phyloP scores from a whole-genome alignment of 2,888 invertebrate genomes.

The Anagyrus pseudococci region DNA sequence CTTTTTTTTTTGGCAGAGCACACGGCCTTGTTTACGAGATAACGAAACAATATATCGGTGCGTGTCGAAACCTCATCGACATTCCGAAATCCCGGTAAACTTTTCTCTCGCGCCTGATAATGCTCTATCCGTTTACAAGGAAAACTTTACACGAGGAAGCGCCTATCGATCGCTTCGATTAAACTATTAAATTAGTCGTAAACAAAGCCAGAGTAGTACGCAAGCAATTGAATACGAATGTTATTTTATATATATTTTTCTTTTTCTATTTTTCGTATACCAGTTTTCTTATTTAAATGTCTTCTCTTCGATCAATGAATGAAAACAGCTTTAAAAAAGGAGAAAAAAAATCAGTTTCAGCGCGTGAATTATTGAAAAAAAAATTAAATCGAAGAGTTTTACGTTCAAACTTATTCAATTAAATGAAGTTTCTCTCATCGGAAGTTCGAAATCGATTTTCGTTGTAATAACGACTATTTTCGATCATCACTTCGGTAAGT shows the following conservation, averaged over 20 bases:
- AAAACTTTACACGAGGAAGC: conserved; percentile 4
- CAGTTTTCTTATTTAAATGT: background rate
- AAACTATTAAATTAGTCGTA: background rate
- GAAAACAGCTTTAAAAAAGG: background rate
- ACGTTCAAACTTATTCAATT: background rate
- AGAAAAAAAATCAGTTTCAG: background rate
- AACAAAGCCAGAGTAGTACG: background rate
- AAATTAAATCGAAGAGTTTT: background rate
- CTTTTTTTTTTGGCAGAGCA: background rate
- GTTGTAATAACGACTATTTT: background rate
- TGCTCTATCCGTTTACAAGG: conserved; percentile 5
- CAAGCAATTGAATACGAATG: background rate
- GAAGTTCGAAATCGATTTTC: background rate
- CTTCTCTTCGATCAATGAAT: too few relatives aligned
- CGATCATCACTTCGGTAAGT: background rate
- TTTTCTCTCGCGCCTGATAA: conserved; percentile 24
- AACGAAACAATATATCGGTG: conserved; percentile 4
- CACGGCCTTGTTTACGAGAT: background rate
- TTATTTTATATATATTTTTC: too few relatives aligned
- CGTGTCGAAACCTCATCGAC: conserved; percentile 17
- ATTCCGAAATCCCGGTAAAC: conserved; percentile 1
- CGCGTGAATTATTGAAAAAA: background rate
- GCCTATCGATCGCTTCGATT: background rate
- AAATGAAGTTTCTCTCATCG: background rate
- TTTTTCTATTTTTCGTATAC: background rate